Percentiles rank a stretch among this genome's conserved stretches.
Evolutionary conservation across 2,888 invertebrate genomes (phyloP).

Genomic region (Xylota segnis): DNA sequence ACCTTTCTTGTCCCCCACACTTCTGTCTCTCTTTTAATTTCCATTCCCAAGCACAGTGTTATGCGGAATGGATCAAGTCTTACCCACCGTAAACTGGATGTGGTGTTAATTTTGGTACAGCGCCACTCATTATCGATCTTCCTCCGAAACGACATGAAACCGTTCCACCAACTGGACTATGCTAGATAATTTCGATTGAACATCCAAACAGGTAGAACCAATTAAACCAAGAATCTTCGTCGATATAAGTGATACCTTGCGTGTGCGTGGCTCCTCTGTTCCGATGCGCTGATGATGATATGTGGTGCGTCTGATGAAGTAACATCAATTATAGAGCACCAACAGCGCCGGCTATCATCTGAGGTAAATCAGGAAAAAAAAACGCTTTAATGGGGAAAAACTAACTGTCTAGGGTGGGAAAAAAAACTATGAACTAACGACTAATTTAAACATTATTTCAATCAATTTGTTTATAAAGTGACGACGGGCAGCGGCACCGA

Average conservation of each 20-base stretch:
- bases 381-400: conserved; percentile 7
- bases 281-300: conserved; percentile 41
- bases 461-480: conserved; percentile 59
- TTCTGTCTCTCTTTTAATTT: conserved; percentile 9
- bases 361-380: conserved; percentile 26
- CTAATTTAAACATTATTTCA: conserved; percentile 48
- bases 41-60: conserved; percentile 5
- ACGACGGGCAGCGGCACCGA: conserved; percentile 9
- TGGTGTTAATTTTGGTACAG: conserved; percentile 64
- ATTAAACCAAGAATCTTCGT: conserved; percentile 47
- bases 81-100: conserved; percentile 32
- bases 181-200: conserved; percentile 11
- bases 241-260: conserved; percentile 48
- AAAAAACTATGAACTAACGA: conserved; percentile 27
- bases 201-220: conserved; percentile 43
- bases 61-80: conserved; percentile 15
- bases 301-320: conserved; percentile 56
- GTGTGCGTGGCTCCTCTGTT: conserved; percentile 21
- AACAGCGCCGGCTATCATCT: conserved; percentile 28
- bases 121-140: conserved; percentile 59
- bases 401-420: not conserved
- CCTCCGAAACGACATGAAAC: conserved; percentile 35
- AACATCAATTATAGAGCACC: conserved; percentile 52
- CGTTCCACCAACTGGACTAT: conserved; percentile 24
- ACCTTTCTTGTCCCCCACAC: conserved; percentile 30